Evolutionary conservation across 1,140 invertebrate genomes (phyloP), one percentile per base, ranked within the genome.

Genomic region (Acromyrmex heyeri): DNA sequence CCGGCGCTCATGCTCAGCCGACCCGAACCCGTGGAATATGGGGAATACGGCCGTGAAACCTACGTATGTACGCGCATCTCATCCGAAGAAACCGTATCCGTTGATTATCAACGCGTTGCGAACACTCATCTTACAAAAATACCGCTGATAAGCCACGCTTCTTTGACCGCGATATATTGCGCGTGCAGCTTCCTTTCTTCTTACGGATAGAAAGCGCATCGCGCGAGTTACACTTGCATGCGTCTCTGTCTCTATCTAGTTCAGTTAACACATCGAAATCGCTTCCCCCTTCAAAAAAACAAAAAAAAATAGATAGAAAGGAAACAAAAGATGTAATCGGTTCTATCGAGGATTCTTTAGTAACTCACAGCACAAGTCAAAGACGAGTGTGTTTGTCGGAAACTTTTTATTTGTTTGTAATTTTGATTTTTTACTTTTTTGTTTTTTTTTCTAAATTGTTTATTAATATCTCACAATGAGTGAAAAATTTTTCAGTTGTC

Each of bases 21-120:
- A 10, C 38, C 16, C 67, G 55, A 48, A 27, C 12, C 53, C 30
- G 18, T 16, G n/a, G 16, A 75, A 75, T 30, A 62, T 38, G 44
- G 21, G 12, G 27, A 73, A 76, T 34, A 14, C 59, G 70, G 30
- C 24, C 55, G n/a, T 83, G 65, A 18, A 83, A 83, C 48, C 30
- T 50, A 62, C 24, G 24, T 50, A 59, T 8, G 16, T 7, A 38
- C 44, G 5, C 24, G 48, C 5, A 21, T 82, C 44, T 57, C 59
- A 14, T 12, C 18, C 21, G 14, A 67, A 69, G 55, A 59, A 73
- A 59, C n/a, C 12, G 34, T 62, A 62, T 34, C 57, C 44, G 34
- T 75, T 75, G 69, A 83, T 82, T 83, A 70, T 44, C 53, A 59
- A 73, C 24, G 55, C 44, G 5, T 50, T 12, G 24, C 57, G 59